A percentile compares a stretch with the other conserved stretches of the same genome.
These are phyloP conservation scores for Thermophis baileyi DNA, from an alignment of 2,113 vertebrate genomes.

Conservation along the genomic window DNA sequence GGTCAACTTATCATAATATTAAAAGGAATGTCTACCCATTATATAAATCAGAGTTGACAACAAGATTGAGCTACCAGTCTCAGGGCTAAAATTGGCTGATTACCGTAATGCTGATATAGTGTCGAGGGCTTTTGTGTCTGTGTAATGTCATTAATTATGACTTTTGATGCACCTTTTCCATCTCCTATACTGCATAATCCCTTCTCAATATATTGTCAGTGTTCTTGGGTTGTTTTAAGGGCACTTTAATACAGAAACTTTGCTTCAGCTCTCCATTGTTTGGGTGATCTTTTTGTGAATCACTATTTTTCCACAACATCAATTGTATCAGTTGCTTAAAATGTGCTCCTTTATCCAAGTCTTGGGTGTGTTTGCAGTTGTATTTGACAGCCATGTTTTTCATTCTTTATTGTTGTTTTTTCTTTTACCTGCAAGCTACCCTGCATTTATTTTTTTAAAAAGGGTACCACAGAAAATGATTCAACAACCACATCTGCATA, in stretches of 20 bases:
- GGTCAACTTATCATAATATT: neutral
- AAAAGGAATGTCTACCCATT: neutral
- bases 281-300: neutral
- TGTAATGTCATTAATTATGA: neutral
- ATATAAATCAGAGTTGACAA: neutral
- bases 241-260: neutral
- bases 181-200: neutral
- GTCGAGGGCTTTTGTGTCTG: neutral
- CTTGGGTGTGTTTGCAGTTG: neutral
- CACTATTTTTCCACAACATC: neutral
- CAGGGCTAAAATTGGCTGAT: neutral
- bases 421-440: neutral
- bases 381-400: neutral
- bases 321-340: neutral
- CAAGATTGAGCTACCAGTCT: neutral
- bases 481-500: neutral
- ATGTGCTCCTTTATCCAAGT: neutral
- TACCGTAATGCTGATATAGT: neutral
- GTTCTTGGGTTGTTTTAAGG: neutral
- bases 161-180: neutral
- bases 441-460: neutral
- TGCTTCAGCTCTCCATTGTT: neutral
- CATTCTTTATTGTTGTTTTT: neutral
- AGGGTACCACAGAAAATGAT: neutral
- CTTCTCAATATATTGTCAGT: neutral